These are phyloP conservation scores for Lasioglossum zephyrum DNA, from an alignment of 2,888 invertebrate genomes.

Conservation along the genomic window DNA sequence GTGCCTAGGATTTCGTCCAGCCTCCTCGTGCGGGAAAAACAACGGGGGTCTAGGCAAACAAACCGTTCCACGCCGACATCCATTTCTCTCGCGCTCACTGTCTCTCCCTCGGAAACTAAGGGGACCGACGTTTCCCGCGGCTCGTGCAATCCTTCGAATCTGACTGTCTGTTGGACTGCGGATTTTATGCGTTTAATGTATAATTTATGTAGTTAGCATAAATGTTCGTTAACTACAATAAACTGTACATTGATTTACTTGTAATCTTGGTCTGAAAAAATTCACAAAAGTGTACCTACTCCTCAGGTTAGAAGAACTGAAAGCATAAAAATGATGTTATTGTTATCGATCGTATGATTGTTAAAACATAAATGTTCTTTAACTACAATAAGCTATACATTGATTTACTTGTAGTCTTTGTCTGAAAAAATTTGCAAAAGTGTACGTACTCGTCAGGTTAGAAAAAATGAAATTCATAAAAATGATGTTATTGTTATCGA, in stretches of 20 bases:
- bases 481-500: no score
- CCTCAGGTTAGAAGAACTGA: not conserved
- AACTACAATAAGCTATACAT: not conserved
- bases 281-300: not conserved
- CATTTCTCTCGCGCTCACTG: constrained; percentile 8
- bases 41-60: constrained; percentile 66
- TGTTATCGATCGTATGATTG: no score
- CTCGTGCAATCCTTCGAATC: not conserved
- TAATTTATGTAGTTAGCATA: no score
- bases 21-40: constrained; percentile 64
- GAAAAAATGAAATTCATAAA: no score
- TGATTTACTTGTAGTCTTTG: not conserved
- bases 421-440: not conserved
- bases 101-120: constrained; percentile 4
- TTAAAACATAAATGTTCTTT: not conserved
- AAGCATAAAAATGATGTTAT: no score
- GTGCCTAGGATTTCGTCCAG: constrained; percentile 75
- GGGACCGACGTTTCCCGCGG: not conserved
- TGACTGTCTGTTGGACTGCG: not conserved
- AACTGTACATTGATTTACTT: not conserved
- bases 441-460: no score
- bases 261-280: not conserved
- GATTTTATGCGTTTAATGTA: no score
- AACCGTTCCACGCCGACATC: not conserved
- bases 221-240: not conserved